Evolutionary conservation across 2,888 invertebrate genomes (phyloP).

Genomic region (Ichneumon xanthorius): DNA sequence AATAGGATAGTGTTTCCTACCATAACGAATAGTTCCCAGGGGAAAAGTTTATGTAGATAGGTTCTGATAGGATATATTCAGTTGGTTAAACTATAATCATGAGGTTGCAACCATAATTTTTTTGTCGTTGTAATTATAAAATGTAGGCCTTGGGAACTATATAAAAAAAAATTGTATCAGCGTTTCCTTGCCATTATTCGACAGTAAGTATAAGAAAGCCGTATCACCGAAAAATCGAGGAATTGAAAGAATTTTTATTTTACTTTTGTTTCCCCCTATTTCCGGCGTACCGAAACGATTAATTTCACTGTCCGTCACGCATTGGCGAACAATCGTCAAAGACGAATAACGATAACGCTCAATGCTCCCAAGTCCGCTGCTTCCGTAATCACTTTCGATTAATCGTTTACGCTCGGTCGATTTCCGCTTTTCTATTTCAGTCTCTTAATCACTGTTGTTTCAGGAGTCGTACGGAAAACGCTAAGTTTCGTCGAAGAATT

Average conservation of each 20-base stretch:
- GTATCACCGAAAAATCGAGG: neutral
- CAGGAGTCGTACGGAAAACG: neutral
- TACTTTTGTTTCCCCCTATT: neutral
- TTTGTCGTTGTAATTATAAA: too few relatives aligned
- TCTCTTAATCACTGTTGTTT: slow-evolving; percentile 18
- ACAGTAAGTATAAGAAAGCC: neutral
- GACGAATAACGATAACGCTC: slow-evolving; percentile 29
- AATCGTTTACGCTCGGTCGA: slow-evolving; percentile 34
- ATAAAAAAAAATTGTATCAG: too few relatives aligned
- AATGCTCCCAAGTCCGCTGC: neutral
- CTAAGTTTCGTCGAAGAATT: neutral
- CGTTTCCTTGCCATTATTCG: neutral
- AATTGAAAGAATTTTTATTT: neutral
- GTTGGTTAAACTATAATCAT: too few relatives aligned
- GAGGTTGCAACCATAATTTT: too few relatives aligned
- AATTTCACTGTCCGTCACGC: slow-evolving; percentile 48
- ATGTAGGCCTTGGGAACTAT: too few relatives aligned
- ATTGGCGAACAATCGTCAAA: slow-evolving; percentile 10
- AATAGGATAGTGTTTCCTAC: too few relatives aligned
- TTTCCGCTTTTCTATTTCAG: slow-evolving; percentile 37
- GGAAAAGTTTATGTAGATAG: too few relatives aligned
- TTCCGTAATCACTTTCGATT: slow-evolving; percentile 58
- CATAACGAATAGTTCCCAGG: too few relatives aligned
- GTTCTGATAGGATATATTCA: too few relatives aligned
- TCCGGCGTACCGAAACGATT: slow-evolving; percentile 44